Base-by-base conservation (phyloP, 2,113 vertebrate species). In the Cyphomyrus plagiostoma region DNA sequence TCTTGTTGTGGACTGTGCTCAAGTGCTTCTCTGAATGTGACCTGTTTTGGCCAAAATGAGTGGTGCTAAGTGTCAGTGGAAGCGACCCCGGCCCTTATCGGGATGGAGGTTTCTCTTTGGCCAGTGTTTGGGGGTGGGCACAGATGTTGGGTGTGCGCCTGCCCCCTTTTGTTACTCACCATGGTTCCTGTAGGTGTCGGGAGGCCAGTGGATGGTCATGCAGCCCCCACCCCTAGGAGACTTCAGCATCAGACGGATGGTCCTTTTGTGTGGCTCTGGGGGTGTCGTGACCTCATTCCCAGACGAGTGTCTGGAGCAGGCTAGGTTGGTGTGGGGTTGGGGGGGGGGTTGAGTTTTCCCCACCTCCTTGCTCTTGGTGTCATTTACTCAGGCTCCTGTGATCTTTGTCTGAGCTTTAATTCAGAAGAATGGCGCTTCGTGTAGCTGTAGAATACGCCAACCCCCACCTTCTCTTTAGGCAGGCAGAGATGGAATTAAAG, bases 261-360 rank as follows among this genome's bases (percentile, higher is more conserved):
- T 56, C 87, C 91, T 89, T 93, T 88, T 89, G 90, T 88, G 88
- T 62, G 87, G 50, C 84, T 86, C 45, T 91, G 89, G 88, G 89
- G 90, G 90, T 83, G 88, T 56, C 13, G 35, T 93, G 91, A 93
- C 92, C 92, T 92, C 92, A 89, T 91, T 92, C 90, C 89, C 92
- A 93, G 91, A 92, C 90, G 52, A 56, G 89, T 85, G 90, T 91
- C 90, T 91, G 85, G 89, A 53, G 86, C 89, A 80, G 83, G 56
- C n/a, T 42, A 90, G 91, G 89, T 52, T 52, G 46, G 30, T 19
- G 80, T 15, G 58, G 83, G 89, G 91, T 88, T 21, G 39, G 39
- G 77, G 74, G 35, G 42, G 46, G 46, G 45, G 45, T 1, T 3
- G n/a, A 11, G 77, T 13, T 85, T 85, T 26, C 21, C 48, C 84